Evolutionary conservation across 2,113 vertebrate species (phyloP).

Genomic region (Mastomys natalensis): DNA sequence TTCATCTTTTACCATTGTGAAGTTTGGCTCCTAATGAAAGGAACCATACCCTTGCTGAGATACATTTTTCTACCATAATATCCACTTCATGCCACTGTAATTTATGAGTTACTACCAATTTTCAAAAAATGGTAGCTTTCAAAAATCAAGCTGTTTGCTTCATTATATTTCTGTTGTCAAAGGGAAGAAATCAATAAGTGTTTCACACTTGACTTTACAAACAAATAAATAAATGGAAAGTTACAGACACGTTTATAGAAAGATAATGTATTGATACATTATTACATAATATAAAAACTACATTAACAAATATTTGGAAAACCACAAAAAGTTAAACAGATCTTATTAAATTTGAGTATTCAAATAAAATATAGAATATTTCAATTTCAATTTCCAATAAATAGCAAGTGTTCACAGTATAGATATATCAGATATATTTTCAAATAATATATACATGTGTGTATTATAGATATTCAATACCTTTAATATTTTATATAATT

Average conservation of each 20-base stretch:
- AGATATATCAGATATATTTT: not conserved
- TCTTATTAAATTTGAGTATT: not conserved
- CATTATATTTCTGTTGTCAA: not conserved
- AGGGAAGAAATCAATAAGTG: not conserved
- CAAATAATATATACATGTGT: not conserved
- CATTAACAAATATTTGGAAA: not conserved
- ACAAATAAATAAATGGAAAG: not conserved
- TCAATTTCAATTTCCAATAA: not conserved
- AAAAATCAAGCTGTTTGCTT: not conserved
- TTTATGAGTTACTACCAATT: not conserved
- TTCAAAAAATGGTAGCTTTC: not conserved
- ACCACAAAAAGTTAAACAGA: not conserved
- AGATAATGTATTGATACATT: not conserved
- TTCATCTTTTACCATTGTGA: not conserved
- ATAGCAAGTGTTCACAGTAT: not conserved
- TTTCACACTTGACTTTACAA: not conserved
- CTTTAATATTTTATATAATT: not conserved
- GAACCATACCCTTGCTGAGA: not conserved
- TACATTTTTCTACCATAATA: not conserved
- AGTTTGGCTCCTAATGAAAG: not conserved
- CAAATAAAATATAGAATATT: not conserved
- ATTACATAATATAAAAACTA: not conserved
- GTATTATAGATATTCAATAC: not conserved
- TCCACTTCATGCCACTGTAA: not conserved
- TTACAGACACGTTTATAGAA: not conserved